Percentiles rank a stretch among this genome's conserved stretches.
Evolutionary conservation across 2,888 invertebrate species (phyloP).

Genomic region (Lithophane ornitopus): DNA sequence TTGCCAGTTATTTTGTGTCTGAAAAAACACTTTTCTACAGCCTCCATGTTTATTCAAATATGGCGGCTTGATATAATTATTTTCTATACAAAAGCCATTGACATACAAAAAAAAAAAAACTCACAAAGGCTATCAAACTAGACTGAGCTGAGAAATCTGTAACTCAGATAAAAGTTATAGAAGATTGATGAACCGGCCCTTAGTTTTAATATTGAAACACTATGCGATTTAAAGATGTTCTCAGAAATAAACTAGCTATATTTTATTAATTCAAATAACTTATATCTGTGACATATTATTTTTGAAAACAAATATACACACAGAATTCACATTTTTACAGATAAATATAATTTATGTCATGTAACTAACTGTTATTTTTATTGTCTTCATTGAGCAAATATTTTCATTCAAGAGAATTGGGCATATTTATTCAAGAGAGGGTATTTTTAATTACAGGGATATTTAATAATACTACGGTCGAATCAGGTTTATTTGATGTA

Average conservation of each 20-base stretch:
- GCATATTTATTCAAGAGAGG: slow-evolving; percentile 31
- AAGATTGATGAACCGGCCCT: not conserved
- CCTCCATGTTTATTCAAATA: not conserved
- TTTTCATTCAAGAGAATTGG: slow-evolving; percentile 17
- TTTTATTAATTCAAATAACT: slow-evolving; percentile 1
- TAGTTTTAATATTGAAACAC: not conserved
- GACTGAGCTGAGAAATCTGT: not conserved
- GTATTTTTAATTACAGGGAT: slow-evolving; percentile 24
- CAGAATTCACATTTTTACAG: not conserved
- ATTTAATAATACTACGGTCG: slow-evolving; percentile 28
- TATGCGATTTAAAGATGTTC: not conserved
- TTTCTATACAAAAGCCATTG: not conserved
- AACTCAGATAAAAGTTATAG: too few relatives aligned
- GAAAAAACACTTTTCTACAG: not conserved
- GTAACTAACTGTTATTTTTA: slow-evolving; percentile 20
- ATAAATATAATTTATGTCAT: slow-evolving; percentile 8
- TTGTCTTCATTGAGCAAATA: slow-evolving; percentile 26
- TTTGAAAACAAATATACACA: not conserved
- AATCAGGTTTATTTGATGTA: slow-evolving; percentile 34
- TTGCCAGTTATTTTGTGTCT: not conserved
- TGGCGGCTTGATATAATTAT: not conserved
- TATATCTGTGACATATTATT: not conserved
- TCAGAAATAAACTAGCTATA: not conserved
- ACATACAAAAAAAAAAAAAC: too few relatives aligned
- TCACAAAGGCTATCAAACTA: not conserved